Base-by-base conservation (phyloP, 2,888 invertebrate species). In the Drosophila neonasuta region DNA sequence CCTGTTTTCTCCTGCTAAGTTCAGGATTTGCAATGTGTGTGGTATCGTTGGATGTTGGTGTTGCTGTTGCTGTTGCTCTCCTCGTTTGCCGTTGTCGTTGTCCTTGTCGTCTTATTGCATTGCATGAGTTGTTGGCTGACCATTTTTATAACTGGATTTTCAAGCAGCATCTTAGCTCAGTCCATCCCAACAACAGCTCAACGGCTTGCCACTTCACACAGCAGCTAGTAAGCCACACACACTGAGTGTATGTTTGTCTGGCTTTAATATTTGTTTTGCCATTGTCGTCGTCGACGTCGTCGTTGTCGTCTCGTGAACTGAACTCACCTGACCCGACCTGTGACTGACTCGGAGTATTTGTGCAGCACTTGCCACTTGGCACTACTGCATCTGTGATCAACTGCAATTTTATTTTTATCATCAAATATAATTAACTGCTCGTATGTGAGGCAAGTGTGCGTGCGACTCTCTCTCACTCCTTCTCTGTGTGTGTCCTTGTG, bases 61-160 rank as follows among this genome's bases (percentile, higher is more conserved):
- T 20, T 44, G 17, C 46, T 17, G 13, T 20, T 44, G 17, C 46
- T 17, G 34, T 51, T 50, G 41, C 36, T 36, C 11, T 32, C 10
- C 9, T 32, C 32, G 32, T 32, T 11, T 36, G 36, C n/a, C 10
- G 39, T 39, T 57, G 51, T 56, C 48, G 15, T 42, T 50, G 56
- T 66, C 48, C 66, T 64, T 64, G 67, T 71, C 60, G 42, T 58
- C 51, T 63, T 55, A 69, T 64, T 67, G 83, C 86, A 75, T 67
- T 76, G 72, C 72, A 58, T 72, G 67, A 85, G 72, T 64, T 68
- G 81, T 64, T 72, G 70, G 58, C 71, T 75, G 73, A 60, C 69
- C 82, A 76, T 81, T 86, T 87, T 71, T 87, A 75, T 87, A 86
- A 83, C 86, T 71, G 69, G 75, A 87, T 83, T 83, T 82, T 64